These are phyloP conservation scores for Tapera naevia DNA, from an alignment of 2,797 vertebrate genomes.

Conservation along the genomic window DNA sequence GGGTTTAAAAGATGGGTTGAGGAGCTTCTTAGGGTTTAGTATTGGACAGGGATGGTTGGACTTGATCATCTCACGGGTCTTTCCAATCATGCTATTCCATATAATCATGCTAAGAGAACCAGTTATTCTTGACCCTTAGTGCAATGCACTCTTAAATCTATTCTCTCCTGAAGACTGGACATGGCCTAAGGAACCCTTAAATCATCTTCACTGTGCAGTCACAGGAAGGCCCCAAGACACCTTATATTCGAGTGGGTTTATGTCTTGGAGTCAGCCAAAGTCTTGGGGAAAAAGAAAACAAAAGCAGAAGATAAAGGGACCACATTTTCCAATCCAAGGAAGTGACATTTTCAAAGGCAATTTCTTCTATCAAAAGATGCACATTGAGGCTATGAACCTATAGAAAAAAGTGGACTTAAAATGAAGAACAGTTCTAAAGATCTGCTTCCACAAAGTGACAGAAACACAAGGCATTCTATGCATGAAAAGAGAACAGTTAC, in stretches of 20 bases:
- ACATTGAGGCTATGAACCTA: background rate
- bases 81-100: too few relatives aligned
- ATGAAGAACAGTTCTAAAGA: background rate
- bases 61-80: too few relatives aligned
- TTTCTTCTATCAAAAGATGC: background rate
- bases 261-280: background rate
- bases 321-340: background rate
- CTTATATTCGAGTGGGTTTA: rapidly evolving
- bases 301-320: background rate
- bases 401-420: background rate
- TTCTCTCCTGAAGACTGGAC: background rate
- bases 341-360: background rate
- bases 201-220: background rate
- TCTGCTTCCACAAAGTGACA: background rate
- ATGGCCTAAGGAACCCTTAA: background rate
- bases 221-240: background rate
- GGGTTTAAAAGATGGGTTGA: too few relatives aligned
- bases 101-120: background rate
- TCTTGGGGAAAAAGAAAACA: background rate
- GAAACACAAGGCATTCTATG: background rate
- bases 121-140: background rate
- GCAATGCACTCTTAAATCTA: background rate
- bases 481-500: background rate
- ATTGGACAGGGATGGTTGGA: too few relatives aligned
- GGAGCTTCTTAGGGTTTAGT: too few relatives aligned